A percentile compares a stretch with the other conserved stretches of the same genome.
These are phyloP conservation scores for Gerosis bhagava DNA, from an alignment of 2,888 invertebrate genomes.

Conservation along the genomic window DNA sequence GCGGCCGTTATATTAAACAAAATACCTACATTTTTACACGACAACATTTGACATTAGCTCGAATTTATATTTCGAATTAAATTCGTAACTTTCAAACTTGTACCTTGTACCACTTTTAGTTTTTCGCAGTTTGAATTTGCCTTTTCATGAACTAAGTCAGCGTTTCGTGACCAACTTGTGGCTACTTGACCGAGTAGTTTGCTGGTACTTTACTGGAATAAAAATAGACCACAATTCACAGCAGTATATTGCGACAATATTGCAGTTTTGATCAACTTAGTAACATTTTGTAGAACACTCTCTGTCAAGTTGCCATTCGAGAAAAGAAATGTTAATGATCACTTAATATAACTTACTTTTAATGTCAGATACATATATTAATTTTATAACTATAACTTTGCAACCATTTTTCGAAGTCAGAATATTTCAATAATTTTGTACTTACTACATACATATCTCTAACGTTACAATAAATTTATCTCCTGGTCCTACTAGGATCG, in stretches of 20 bases:
- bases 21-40: constrained; percentile 41
- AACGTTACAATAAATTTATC: too few relatives aligned
- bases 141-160: constrained; percentile 17
- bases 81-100: constrained; percentile 23
- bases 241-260: background rate
- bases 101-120: constrained; percentile 20
- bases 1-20: constrained; percentile 40
- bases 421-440: too few relatives aligned
- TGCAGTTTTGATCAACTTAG: too few relatives aligned
- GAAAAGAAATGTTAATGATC: too few relatives aligned
- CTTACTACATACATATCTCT: too few relatives aligned
- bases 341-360: too few relatives aligned
- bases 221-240: constrained; percentile 4
- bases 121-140: constrained; percentile 15
- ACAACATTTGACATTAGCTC: constrained; percentile 29
- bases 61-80: constrained; percentile 22
- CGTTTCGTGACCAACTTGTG: constrained; percentile 16
- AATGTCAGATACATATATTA: too few relatives aligned
- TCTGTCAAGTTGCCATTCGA: too few relatives aligned
- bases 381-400: too few relatives aligned
- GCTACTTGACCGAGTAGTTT: constrained; percentile 24
- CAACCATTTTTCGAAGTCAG: too few relatives aligned
- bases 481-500: too few relatives aligned
- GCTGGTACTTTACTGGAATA: background rate
- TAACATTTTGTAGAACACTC: too few relatives aligned